Evolutionary conservation across 2,113 vertebrate genomes (phyloP).

Genomic region (Caloenas nicobarica): DNA sequence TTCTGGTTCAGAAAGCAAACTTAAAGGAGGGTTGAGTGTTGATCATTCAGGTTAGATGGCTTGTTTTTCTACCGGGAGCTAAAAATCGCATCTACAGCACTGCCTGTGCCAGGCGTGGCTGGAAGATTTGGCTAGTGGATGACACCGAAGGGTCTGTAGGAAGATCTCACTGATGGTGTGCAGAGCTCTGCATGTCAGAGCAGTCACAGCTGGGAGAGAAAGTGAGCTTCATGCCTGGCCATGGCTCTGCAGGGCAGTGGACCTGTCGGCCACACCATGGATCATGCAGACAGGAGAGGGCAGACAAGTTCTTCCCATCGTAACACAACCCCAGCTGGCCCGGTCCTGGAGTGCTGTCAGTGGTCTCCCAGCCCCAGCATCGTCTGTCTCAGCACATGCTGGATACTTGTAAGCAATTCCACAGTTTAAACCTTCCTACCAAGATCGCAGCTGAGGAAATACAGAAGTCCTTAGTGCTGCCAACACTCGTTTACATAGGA

Average conservation of each 20-base stretch:
- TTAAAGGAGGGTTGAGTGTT: not conserved
- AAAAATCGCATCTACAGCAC: not conserved
- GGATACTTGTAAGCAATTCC: not conserved
- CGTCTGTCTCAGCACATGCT: fast-evolving
- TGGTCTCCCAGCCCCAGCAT: not conserved
- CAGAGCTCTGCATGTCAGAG: not conserved
- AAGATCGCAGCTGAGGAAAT: not conserved
- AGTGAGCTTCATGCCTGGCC: not conserved
- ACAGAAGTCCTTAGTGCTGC: not conserved
- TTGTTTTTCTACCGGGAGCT: not conserved
- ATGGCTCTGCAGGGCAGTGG: not conserved
- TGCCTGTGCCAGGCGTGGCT: not conserved
- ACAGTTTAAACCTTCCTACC: not conserved
- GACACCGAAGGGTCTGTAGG: not conserved
- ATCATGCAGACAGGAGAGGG: not conserved
- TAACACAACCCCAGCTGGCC: not conserved
- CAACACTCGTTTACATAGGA: fast-evolving
- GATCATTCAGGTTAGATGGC: not conserved
- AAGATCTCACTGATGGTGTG: not conserved
- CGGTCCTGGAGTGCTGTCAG: not conserved
- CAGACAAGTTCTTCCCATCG: not conserved
- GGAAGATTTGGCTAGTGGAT: not conserved
- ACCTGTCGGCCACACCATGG: not conserved
- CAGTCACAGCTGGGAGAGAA: not conserved
- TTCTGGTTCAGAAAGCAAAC: not conserved